Evolutionary conservation across 2,113 vertebrate genomes (phyloP).

Genomic region (Todiramphus chloris): DNA sequence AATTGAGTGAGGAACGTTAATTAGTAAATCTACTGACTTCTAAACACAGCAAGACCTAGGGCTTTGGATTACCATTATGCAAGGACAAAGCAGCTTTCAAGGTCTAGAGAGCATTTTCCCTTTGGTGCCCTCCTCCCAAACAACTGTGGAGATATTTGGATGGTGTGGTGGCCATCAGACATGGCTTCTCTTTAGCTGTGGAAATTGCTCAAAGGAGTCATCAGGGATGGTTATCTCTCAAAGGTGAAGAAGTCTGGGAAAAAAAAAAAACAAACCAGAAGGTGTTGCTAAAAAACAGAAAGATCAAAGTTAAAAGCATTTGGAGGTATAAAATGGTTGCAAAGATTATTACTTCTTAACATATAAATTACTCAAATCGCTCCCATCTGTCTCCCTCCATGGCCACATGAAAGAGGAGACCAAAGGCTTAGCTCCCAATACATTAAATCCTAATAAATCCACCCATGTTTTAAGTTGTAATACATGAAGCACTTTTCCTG

Average conservation of each 20-base stretch:
- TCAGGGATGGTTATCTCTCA: neutral
- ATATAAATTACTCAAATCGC: conserved; percentile 55
- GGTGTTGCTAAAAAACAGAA: conserved; percentile 48
- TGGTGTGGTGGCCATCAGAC: neutral
- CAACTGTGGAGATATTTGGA: neutral
- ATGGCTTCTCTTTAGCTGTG: neutral
- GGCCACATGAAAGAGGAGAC: conserved; percentile 32
- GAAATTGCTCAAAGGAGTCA: neutral
- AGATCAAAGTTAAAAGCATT: conserved; percentile 61
- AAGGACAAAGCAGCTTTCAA: conserved; percentile 44
- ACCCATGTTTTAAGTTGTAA: conserved; percentile 48
- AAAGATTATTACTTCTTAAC: conserved; percentile 58
- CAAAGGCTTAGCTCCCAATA: conserved; percentile 52
- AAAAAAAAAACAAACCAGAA: neutral
- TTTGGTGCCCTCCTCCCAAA: neutral
- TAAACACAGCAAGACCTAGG: conserved; percentile 12
- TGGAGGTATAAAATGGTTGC: conserved; percentile 25
- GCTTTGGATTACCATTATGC: neutral
- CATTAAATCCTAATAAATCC: conserved; percentile 52
- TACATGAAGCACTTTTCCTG: conserved; percentile 45
- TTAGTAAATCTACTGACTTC: conserved; percentile 58
- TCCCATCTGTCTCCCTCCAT: conserved; percentile 41
- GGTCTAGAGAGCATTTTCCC: neutral
- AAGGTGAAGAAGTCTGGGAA: neutral
- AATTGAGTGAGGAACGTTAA: conserved; percentile 47